Evolutionary conservation across 2,113 vertebrate species (phyloP), one percentile per base, ranked within the genome.

Genomic region (Pteruthius melanotis): DNA sequence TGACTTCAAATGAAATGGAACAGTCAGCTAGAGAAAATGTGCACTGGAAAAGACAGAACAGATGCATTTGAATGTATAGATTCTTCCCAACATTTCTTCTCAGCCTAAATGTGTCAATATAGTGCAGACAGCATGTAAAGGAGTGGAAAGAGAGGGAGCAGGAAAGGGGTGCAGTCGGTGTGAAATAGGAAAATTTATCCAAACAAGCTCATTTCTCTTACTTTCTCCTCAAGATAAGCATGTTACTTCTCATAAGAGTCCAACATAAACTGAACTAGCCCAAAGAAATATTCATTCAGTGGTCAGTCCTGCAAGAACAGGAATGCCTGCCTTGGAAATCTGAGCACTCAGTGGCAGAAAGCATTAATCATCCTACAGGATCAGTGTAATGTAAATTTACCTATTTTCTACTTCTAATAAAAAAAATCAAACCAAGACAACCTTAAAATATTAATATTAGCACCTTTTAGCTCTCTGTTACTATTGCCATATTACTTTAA

Each of bases 151-250:
- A 80, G 8, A 27, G 11, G 74, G 26, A 87, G 26, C 13, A 35
- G 13, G 17, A 84, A 93, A 78, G 44, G 35, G 33, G 6, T 84
- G 49, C 77, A 84, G 31, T 49, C 15, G 17, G 72, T 75, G 72
- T 87, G 80, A 95, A 94, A 92, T 75, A 91, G 45, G 40, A 77
- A 94, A 81, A 84, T 82, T 71, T 87, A 87, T 87, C 52, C 54
- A 82, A 94, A 80, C 11, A 45, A 80, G 37, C n/a, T 83, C 37
- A 80, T 89, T 87, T 50, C n/a, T 82, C 61, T 78, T 33, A 49
- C n/a, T 89, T 68, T 81, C 26, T 49, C 40, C 53, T 82, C 49
- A 84, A 49, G 44, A 26, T 64, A 87, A 89, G n/a, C 28, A 35
- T 30, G 13, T 57, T 79, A 53, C n/a, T 91, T 91, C 83, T 64